A percentile compares a stretch with the other conserved stretches of the same genome.
Evolutionary conservation across 2,888 invertebrate genomes (phyloP).

Genomic region (Zaprionus obscuricornis): DNA sequence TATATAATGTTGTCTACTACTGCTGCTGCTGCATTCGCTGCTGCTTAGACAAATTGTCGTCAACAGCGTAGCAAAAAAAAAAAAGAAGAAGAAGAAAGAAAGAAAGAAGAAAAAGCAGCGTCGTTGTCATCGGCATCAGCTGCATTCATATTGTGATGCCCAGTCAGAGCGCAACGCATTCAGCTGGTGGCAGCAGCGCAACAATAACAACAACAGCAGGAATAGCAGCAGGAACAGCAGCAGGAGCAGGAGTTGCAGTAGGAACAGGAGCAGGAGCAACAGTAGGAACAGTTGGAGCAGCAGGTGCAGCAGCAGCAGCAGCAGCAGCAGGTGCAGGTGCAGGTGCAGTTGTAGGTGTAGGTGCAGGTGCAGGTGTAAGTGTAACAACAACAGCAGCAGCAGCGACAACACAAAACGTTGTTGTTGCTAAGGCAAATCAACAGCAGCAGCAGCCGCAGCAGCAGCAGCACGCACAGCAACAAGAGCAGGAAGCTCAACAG

Average conservation of each 20-base stretch:
- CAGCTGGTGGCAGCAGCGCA: slow-evolving; percentile 14
- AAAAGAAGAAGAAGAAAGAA: too few relatives aligned
- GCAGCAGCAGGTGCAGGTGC: slow-evolving; percentile 28
- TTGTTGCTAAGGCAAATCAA: too few relatives aligned
- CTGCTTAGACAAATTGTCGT: slow-evolving; percentile 69
- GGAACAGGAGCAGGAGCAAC: not conserved
- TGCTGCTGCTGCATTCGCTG: too few relatives aligned
- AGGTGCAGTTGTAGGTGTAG: slow-evolving; percentile 39
- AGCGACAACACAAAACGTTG: slow-evolving; percentile 11
- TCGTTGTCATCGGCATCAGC: too few relatives aligned
- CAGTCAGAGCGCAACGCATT: slow-evolving; percentile 43
- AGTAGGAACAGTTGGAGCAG: not conserved
- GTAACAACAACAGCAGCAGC: slow-evolving; percentile 23
- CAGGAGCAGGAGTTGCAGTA: too few relatives aligned
- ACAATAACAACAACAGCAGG: slow-evolving; percentile 1
- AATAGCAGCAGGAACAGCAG: slow-evolving; percentile 6
- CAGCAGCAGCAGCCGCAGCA: slow-evolving; percentile 7
- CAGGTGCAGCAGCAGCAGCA: slow-evolving; percentile 24
- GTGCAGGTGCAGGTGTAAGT: too few relatives aligned
- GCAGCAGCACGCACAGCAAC: too few relatives aligned
- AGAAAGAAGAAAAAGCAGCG: too few relatives aligned
- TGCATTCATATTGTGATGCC: slow-evolving; percentile 56
- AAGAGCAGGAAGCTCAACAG: too few relatives aligned
- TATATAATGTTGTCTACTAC: too few relatives aligned
- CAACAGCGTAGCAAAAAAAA: too few relatives aligned